Evolutionary conservation across 2,797 vertebrate species (phyloP).

Genomic region (Selene dorsalis): DNA sequence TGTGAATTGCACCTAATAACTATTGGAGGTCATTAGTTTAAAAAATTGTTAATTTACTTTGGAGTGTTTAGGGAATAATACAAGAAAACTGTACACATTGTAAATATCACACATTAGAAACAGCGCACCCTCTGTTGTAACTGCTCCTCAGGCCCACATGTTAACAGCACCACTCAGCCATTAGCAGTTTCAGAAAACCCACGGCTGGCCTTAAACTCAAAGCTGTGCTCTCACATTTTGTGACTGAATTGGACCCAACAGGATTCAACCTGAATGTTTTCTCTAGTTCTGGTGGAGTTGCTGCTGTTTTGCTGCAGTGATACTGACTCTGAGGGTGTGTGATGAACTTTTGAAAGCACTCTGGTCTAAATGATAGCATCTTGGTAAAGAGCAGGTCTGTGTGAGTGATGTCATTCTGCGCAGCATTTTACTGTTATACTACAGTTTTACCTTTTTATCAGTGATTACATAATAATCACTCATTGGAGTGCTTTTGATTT

Average conservation of each 20-base stretch:
- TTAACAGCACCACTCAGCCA: no score
- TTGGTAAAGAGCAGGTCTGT: neutral
- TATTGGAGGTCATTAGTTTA: constrained; percentile 16
- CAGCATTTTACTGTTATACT: no score
- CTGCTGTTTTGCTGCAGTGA: neutral
- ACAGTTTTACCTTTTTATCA: no score
- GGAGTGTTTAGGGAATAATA: neutral
- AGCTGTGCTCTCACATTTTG: neutral
- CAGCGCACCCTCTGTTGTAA: neutral
- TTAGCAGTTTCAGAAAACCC: neutral
- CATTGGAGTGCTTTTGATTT: neutral
- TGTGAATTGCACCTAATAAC: neutral
- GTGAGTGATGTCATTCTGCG: neutral
- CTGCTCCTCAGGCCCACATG: neutral
- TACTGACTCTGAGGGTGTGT: neutral
- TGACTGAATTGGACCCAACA: constrained; percentile 3
- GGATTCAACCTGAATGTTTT: neutral
- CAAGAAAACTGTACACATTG: neutral
- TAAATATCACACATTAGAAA: neutral
- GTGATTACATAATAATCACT: neutral
- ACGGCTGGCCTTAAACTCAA: constrained; percentile 2
- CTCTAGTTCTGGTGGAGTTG: neutral
- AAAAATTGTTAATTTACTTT: constrained; percentile 7
- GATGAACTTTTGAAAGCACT: neutral
- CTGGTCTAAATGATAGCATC: neutral